A percentile compares a stretch with the other conserved stretches of the same genome.
These are phyloP conservation scores for Pseudoips prasinana DNA, from an alignment of 2,888 invertebrate genomes.

Conservation along the genomic window DNA sequence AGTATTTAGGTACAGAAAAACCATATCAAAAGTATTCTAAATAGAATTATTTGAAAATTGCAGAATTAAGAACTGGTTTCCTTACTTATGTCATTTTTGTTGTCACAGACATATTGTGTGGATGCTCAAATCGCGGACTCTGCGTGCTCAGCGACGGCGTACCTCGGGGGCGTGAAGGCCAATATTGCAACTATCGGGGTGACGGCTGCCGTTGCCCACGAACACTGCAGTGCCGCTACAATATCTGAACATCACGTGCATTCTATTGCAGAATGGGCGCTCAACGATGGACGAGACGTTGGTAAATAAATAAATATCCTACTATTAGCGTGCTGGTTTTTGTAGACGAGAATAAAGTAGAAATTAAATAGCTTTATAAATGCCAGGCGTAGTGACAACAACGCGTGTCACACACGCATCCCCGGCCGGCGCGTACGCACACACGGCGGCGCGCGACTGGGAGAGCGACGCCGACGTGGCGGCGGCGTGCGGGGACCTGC, in stretches of 20 bases:
- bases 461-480: conserved; percentile 84
- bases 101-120: conserved; percentile 78
- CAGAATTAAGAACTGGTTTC: no score
- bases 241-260: conserved; percentile 74
- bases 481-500: conserved; percentile 32
- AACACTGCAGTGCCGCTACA: conserved; percentile 81
- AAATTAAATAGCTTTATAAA: no score
- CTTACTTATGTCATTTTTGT: no score
- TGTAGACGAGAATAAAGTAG: no score
- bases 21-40: no score
- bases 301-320: conserved; percentile 32
- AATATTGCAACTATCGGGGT: conserved; percentile 86
- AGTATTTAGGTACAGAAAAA: no score
- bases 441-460: conserved; percentile 86
- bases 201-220: conserved; percentile 80
- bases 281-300: conserved; percentile 64
- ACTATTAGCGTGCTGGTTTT: neutral
- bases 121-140: conserved; percentile 87
- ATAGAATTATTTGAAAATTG: no score
- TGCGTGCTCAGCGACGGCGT: conserved; percentile 87
- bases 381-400: conserved; percentile 87
- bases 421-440: conserved; percentile 87
- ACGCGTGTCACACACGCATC: conserved; percentile 91
- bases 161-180: conserved; percentile 85
- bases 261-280: conserved; percentile 86